phyloP scores from a whole-genome alignment of 2,888 invertebrate species.

The Apotomis betuletana region DNA sequence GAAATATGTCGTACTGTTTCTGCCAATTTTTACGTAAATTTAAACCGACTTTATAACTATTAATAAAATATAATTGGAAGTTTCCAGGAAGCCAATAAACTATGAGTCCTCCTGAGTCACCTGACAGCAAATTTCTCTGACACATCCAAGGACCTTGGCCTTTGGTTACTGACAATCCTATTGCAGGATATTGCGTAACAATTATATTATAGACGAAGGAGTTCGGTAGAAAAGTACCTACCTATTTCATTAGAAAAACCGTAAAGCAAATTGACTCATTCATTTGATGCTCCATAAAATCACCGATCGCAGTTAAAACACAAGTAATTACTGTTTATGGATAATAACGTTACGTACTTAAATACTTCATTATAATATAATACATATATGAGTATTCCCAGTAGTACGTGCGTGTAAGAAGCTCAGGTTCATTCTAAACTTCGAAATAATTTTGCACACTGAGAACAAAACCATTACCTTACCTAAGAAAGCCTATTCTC shows the following conservation, averaged over 20 bases:
- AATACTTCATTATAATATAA: no score
- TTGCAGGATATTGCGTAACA: constrained; percentile 3
- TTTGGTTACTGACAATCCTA: constrained; percentile 5
- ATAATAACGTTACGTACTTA: no score
- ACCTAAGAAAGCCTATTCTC: no score
- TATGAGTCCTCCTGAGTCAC: constrained; percentile 28
- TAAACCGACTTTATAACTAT: neutral
- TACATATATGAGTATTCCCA: no score
- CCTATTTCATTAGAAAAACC: constrained; percentile 1
- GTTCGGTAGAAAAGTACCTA: neutral
- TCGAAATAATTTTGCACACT: no score
- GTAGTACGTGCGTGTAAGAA: no score
- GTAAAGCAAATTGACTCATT: neutral
- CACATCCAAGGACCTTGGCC: constrained; percentile 28
- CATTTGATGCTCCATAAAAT: neutral
- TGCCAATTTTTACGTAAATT: no score
- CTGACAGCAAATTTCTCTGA: constrained; percentile 34
- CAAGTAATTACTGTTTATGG: neutral
- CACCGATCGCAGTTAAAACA: constrained; percentile 1
- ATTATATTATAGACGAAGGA: neutral
- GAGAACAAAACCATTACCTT: no score
- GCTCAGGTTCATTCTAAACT: no score
- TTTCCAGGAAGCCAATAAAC: constrained; percentile 22
- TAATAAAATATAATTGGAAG: neutral
- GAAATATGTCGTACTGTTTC: no score